Percentiles rank a stretch among this genome's conserved stretches.
phyloP scores from a whole-genome alignment of 2,797 vertebrate genomes.

The Catamblyrhynchus diadema region DNA sequence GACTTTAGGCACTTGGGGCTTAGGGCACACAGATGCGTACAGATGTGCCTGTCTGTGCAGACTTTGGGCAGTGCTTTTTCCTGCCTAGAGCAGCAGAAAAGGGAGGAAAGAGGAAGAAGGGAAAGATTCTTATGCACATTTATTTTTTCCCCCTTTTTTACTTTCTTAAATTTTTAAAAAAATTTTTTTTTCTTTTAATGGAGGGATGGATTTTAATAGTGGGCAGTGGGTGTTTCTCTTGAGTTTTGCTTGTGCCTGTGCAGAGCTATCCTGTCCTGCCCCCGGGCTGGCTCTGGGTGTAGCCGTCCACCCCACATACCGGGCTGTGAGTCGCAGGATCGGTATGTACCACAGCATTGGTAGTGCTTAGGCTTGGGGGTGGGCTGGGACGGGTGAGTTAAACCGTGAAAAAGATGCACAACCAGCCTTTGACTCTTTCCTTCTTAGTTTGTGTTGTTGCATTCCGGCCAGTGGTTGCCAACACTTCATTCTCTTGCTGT shows the following conservation, averaged over 20 bases:
- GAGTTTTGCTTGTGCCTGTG: background rate
- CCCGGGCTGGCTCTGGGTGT: background rate
- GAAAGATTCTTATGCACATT: background rate
- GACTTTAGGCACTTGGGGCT: background rate
- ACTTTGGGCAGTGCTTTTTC: background rate
- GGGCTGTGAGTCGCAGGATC: background rate
- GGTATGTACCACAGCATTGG: background rate
- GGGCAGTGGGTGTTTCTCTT: background rate
- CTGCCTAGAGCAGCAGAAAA: background rate
- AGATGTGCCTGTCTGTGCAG: background rate
- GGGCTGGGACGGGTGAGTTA: background rate
- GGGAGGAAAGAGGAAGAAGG: fast-evolving
- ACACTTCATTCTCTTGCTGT: background rate
- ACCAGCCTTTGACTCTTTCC: background rate
- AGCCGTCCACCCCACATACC: background rate
- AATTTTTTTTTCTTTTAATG: fast-evolving
- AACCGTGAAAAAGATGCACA: background rate
- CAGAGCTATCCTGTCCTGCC: background rate
- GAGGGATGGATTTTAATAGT: background rate
- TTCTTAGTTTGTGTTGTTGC: background rate
- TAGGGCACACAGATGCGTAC: background rate
- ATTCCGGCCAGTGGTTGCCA: background rate
- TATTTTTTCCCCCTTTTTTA: no score
- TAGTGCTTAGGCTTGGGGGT: background rate
- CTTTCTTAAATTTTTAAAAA: no score